Conservation (phyloP, 2,113 vertebrate species). For the Fregetta grallaria region DNA sequence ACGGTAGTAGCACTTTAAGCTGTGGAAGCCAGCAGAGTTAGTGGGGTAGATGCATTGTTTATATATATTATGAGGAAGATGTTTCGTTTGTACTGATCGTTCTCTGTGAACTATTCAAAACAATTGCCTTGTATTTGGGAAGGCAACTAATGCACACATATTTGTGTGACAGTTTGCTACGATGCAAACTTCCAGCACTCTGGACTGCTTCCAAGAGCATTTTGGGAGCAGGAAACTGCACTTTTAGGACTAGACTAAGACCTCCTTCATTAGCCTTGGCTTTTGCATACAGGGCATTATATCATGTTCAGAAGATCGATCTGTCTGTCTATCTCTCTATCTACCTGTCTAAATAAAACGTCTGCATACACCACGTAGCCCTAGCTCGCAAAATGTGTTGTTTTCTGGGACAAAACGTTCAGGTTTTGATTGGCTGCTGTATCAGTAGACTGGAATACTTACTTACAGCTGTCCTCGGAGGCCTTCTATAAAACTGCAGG, state of each 20-base stretch:
- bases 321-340: background rate
- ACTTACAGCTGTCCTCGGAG: constrained; percentile 74
- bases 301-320: background rate
- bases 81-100: background rate
- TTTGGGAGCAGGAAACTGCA: constrained; percentile 10
- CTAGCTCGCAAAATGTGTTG: constrained; percentile 25
- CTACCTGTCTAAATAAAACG: background rate
- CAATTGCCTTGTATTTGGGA: background rate
- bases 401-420: constrained; percentile 50
- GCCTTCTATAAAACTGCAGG: constrained; percentile 81
- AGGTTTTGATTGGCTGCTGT: constrained; percentile 77
- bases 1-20: background rate
- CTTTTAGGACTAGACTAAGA: background rate
- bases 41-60: background rate
- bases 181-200: constrained; percentile 4
- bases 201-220: constrained; percentile 20
- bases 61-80: background rate
- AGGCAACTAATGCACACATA: background rate
- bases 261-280: background rate
- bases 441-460: constrained; percentile 73
- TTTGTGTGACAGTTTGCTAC: constrained; percentile 1
- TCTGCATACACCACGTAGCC: background rate
- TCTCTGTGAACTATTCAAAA: background rate
- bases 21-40: background rate
- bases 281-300: background rate